Conservation (phyloP, 2,888 invertebrate species). For the Leucania comma region DNA sequence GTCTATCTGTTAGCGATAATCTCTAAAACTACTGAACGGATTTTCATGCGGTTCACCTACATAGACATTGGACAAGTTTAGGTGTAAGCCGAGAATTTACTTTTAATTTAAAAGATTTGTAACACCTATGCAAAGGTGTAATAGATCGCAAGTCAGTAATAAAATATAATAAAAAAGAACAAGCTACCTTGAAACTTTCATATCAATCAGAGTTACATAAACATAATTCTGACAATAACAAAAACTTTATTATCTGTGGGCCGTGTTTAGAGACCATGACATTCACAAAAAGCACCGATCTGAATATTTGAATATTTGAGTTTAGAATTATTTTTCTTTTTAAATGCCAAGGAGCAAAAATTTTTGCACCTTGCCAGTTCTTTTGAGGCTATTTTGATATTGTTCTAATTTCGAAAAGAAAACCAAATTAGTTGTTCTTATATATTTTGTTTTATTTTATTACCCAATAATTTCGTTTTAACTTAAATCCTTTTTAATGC, state of each 20-base stretch:
- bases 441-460: too few species aligned
- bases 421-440: background rate
- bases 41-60: too few species aligned
- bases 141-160: too few species aligned
- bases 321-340: background rate
- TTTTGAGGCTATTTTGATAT: background rate
- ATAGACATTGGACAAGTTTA: too few species aligned
- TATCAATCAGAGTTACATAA: background rate
- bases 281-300: background rate
- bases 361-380: background rate
- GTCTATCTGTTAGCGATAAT: too few species aligned
- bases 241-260: background rate
- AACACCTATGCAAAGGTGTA: too few species aligned
- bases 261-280: conserved; percentile 7
- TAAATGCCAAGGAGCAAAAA: conserved; percentile 20
- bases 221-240: background rate
- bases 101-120: too few species aligned
- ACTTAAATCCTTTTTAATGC: too few species aligned
- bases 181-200: background rate
- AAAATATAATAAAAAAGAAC: too few species aligned
- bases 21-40: too few species aligned
- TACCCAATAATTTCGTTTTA: too few species aligned
- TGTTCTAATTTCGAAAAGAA: background rate
- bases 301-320: background rate
- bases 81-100: too few species aligned